Conservation (phyloP, 2,888 invertebrate species). For the Cyrtodaria siliqua region DNA sequence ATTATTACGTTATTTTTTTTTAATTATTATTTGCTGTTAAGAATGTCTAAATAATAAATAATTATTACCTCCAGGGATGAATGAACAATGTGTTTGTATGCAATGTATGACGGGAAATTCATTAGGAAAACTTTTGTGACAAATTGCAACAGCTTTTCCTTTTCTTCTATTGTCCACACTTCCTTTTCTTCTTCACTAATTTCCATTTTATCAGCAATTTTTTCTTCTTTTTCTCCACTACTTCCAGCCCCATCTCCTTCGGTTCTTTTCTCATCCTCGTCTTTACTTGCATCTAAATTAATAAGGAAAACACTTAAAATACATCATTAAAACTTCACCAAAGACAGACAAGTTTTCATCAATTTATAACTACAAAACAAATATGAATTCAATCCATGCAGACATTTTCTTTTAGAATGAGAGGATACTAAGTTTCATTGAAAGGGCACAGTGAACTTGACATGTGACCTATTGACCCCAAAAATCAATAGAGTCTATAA, state of each 20-base stretch:
- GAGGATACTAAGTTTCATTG: too few species aligned
- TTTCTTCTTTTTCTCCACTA: conserved; percentile 67
- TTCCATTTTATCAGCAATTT: conserved; percentile 41
- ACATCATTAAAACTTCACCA: too few species aligned
- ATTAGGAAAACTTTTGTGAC: conserved; percentile 95
- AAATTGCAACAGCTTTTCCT: conserved; percentile 95
- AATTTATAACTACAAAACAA: too few species aligned
- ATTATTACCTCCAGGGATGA: conserved; percentile 89
- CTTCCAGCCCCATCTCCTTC: conserved; percentile 69
- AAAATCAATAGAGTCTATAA: too few species aligned
- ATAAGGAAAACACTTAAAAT: too few species aligned
- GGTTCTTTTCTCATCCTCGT: conserved; percentile 65
- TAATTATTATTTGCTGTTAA: too few species aligned
- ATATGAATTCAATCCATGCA: too few species aligned
- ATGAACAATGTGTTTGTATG: conserved; percentile 93
- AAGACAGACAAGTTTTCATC: too few species aligned
- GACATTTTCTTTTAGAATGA: too few species aligned
- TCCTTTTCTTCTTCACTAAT: conserved; percentile 62
- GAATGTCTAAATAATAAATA: background rate
- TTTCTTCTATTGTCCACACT: conserved; percentile 92
- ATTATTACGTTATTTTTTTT: too few species aligned
- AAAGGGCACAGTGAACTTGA: too few species aligned
- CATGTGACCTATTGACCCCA: too few species aligned
- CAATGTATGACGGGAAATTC: conserved; percentile 92
- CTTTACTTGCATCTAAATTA: conserved; percentile 27